These are phyloP conservation scores for Parotia lawesii DNA, from an alignment of 2,113 vertebrate species.

Conservation along the genomic window DNA sequence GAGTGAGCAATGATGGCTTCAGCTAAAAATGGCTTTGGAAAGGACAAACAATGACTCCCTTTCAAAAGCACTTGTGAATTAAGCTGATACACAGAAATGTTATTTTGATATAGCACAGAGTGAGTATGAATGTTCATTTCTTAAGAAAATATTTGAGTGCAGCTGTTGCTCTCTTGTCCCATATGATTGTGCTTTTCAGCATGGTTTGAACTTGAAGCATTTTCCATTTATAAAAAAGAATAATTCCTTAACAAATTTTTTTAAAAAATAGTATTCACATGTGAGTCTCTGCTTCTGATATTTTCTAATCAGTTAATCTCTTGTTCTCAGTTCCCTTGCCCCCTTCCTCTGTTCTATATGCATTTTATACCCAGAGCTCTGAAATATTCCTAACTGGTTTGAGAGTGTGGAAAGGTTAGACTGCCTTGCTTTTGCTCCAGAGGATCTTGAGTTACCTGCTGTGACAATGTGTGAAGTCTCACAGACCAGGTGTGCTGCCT, in stretches of 20 bases:
- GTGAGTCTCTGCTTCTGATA: constrained; percentile 46
- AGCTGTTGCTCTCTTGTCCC: constrained; percentile 62
- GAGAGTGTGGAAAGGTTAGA: neutral
- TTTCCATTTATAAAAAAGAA: constrained; percentile 60
- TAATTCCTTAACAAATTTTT: constrained; percentile 39
- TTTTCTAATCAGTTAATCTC: constrained; percentile 58
- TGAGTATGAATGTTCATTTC: constrained; percentile 1
- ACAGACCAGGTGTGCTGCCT: neutral
- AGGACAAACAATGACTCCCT: neutral
- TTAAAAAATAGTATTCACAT: constrained; percentile 57
- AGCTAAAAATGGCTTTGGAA: neutral
- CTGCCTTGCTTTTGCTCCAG: neutral
- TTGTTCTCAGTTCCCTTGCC: constrained; percentile 6
- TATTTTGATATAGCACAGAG: constrained; percentile 14
- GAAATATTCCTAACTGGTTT: neutral
- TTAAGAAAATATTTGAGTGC: constrained; percentile 65
- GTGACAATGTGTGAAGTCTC: neutral
- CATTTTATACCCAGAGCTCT: neutral
- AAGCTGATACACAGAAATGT: neutral
- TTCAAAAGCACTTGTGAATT: constrained; percentile 14
- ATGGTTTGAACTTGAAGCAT: constrained; percentile 51
- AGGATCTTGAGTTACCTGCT: neutral
- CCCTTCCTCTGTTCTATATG: neutral
- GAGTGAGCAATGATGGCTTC: neutral
- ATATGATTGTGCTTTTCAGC: constrained; percentile 64